Evolutionary conservation across 2,113 vertebrate genomes (phyloP).

Genomic region (Procavia capensis): DNA sequence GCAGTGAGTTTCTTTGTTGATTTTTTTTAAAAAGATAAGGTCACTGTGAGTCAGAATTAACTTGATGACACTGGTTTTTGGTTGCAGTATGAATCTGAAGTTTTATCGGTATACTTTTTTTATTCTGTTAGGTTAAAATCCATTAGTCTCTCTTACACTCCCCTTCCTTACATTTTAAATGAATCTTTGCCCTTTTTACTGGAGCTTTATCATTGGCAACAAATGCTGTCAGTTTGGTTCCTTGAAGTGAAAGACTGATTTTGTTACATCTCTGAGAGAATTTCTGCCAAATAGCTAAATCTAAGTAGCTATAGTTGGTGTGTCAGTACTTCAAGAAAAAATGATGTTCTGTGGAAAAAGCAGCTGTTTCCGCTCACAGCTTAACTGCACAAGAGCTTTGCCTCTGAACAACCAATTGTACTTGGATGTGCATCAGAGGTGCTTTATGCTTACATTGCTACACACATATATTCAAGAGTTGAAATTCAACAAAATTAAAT

Average conservation of each 20-base stretch:
- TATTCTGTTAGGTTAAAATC: slow-evolving; percentile 16
- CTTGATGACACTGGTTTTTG: no score
- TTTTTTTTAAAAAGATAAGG: no score
- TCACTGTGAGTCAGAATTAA: no score
- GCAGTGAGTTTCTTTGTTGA: no score
- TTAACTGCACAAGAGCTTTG: background rate
- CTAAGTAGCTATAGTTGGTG: background rate
- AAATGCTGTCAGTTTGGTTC: background rate
- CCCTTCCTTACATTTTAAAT: slow-evolving; percentile 18
- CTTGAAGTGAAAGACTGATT: background rate
- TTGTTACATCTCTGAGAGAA: slow-evolving; percentile 32
- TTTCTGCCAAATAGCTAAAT: background rate
- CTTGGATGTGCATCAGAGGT: background rate
- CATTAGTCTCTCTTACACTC: background rate
- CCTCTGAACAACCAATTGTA: background rate
- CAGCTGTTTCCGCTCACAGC: background rate
- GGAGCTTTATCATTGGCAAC: slow-evolving; percentile 5
- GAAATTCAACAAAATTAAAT: background rate
- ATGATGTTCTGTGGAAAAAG: background rate
- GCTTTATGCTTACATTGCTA: no score
- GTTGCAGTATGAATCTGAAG: slow-evolving; percentile 8
- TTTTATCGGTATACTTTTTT: background rate
- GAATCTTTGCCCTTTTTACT: background rate
- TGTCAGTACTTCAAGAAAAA: background rate
- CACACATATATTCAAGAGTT: no score